These are phyloP conservation scores for Rhynchomys soricoides DNA, from an alignment of 2,113 vertebrate species.

Conservation along the genomic window DNA sequence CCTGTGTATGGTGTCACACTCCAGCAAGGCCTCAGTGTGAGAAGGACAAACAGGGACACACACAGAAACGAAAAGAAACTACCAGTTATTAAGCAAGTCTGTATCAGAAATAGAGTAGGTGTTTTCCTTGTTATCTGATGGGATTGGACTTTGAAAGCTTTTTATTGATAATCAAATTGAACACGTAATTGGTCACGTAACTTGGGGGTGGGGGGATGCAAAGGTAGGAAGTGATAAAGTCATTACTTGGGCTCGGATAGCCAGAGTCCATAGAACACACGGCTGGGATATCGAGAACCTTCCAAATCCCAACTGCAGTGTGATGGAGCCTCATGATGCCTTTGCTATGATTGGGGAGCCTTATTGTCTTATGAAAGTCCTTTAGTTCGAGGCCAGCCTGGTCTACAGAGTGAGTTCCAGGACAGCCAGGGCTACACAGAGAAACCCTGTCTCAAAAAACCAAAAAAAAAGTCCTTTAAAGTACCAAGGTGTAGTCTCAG, in stretches of 20 bases:
- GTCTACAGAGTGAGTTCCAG: no score
- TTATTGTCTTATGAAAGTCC: neutral
- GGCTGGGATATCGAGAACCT: neutral
- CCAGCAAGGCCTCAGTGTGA: neutral
- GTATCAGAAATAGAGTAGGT: neutral
- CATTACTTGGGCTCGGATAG: neutral
- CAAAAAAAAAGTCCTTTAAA: neutral
- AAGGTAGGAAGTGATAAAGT: conserved; percentile 20
- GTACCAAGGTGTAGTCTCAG: neutral
- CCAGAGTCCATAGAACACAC: neutral
- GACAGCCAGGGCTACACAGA: no score
- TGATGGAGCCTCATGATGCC: neutral
- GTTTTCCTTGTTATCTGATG: conserved; percentile 26
- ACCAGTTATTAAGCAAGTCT: neutral
- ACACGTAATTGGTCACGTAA: neutral
- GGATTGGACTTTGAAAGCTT: neutral
- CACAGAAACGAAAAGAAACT: conserved; percentile 1
- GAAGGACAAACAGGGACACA: neutral
- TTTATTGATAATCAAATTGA: conserved; percentile 24
- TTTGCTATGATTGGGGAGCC: neutral
- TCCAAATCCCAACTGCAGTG: neutral
- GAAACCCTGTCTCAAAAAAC: no score
- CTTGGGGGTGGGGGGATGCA: no score
- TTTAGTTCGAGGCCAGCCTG: no score
- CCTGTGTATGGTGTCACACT: neutral